Evolutionary conservation across 1,140 invertebrate genomes (phyloP).

Genomic region (Aphis craccivora): DNA sequence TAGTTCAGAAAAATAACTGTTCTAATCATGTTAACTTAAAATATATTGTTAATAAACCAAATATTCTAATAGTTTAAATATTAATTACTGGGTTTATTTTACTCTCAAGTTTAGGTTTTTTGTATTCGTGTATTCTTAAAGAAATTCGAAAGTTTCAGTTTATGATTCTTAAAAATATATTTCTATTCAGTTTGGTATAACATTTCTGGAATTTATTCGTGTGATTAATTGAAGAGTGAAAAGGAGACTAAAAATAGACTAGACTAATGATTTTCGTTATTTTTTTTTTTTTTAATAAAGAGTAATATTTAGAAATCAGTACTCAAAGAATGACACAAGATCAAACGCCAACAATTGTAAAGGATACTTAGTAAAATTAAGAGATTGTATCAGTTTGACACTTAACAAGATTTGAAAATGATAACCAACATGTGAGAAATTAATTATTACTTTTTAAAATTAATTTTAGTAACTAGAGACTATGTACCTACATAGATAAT

Average conservation of each 20-base stretch:
- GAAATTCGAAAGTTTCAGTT: background rate
- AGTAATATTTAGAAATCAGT: background rate
- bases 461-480: background rate
- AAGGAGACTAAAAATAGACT: background rate
- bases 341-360: background rate
- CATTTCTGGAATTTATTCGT: background rate
- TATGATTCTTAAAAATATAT: background rate
- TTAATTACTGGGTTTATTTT: background rate
- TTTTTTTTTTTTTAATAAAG: background rate
- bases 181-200: background rate
- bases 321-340: background rate
- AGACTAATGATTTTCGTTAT: background rate
- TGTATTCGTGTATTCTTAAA: background rate
- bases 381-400: background rate
- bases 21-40: background rate
- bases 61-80: background rate
- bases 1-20: background rate
- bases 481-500: background rate
- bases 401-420: background rate
- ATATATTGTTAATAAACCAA: background rate
- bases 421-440: background rate
- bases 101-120: background rate
- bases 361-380: background rate
- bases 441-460: background rate
- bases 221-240: background rate